These are phyloP conservation scores for Halichondria panicea DNA, from an alignment of 37 sponge, comb jelly and placozoan species.

Conservation along the genomic window DNA sequence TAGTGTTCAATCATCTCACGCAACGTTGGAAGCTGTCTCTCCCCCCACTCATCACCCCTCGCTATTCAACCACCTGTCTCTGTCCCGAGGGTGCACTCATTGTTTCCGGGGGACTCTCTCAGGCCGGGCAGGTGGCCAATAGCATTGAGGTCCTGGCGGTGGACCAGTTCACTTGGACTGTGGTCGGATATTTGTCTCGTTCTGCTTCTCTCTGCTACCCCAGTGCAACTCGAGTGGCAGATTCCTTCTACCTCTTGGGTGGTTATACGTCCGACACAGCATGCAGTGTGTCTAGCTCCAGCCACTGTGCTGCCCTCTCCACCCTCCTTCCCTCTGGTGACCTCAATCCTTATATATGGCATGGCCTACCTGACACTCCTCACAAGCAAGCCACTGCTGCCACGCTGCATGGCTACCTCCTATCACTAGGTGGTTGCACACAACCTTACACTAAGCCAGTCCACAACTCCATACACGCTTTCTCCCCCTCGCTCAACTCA, in stretches of 20 bases:
- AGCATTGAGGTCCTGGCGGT: constrained; percentile 22
- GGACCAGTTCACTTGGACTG: constrained; percentile 20
- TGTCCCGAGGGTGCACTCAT: constrained; percentile 1
- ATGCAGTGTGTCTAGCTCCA: neutral
- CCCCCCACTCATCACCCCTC: constrained; percentile 17
- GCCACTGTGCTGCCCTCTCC: constrained; percentile 11
- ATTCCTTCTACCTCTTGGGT: constrained; percentile 39
- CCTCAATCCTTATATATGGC: constrained; percentile 10
- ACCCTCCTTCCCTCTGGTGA: constrained; percentile 3
- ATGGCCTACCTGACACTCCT: constrained; percentile 12
- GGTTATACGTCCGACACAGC: constrained; percentile 40
- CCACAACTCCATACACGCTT: constrained; percentile 31
- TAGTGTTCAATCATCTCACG: constrained; percentile 22
- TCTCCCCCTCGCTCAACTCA: neutral
- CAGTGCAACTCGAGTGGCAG: neutral
- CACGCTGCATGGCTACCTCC: constrained; percentile 10
- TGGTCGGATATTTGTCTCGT: constrained; percentile 4
- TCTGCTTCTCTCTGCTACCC: constrained; percentile 12
- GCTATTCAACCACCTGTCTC: constrained; percentile 10
- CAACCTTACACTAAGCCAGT: constrained; percentile 11
- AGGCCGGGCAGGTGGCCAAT: neutral
- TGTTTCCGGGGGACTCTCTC: constrained; percentile 21
- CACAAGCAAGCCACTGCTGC: constrained; percentile 26
- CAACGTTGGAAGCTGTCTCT: constrained; percentile 36
- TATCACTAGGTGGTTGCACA: constrained; percentile 28